Base-by-base conservation (phyloP, 2,797 vertebrate genomes). In the Rhinogobio ventralis region DNA sequence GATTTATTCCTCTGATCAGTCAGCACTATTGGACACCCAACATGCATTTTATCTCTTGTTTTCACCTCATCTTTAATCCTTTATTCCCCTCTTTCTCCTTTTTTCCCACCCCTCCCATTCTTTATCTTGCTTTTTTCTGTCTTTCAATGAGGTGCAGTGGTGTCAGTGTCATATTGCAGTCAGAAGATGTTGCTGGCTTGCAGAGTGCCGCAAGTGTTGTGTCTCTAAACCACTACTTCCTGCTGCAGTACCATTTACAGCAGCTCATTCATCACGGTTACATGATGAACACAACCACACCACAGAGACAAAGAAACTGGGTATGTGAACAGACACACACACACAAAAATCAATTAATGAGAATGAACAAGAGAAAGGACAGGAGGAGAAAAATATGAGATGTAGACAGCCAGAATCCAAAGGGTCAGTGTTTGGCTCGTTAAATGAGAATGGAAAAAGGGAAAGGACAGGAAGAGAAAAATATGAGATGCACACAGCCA, bases 261-360 rank as follows among this genome's bases (percentile, higher is more conserved):
- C 86, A 88, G 74, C 91, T 94, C 87, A 71, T 87, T 90, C 81
- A 82, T 87, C 85, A 88, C 81, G 17, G 69, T 79, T 57, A 68
- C 85, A 84, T 46, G 28, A 64, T 84, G 77, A 83, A 49, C 83
- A 53, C 68, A 13, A 64, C 53, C 60, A 51, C 73, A 82, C 53
- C 73, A 83, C 82, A 78, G 25, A 79, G 39, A 84, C 28, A 83
- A 55, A 25, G 33, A 60, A 30, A 51, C 39, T 30, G 68, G 28
- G 49, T 30, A 57, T 23, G 53, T 45, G 17, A 39, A 62, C 10
- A 60, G 7, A 23, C 17, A 23, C 13, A 69, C 7, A 46, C 7
- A 20, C 45, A 46, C 36, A 5, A 15, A 45, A 71, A 77, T 30
- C 49, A 79, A 77, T 66, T 67, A 6, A 64, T 64, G 39, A 23